These are phyloP conservation scores for Tipula vernalis DNA, from an alignment of 2,888 invertebrate genomes.

Conservation along the genomic window DNA sequence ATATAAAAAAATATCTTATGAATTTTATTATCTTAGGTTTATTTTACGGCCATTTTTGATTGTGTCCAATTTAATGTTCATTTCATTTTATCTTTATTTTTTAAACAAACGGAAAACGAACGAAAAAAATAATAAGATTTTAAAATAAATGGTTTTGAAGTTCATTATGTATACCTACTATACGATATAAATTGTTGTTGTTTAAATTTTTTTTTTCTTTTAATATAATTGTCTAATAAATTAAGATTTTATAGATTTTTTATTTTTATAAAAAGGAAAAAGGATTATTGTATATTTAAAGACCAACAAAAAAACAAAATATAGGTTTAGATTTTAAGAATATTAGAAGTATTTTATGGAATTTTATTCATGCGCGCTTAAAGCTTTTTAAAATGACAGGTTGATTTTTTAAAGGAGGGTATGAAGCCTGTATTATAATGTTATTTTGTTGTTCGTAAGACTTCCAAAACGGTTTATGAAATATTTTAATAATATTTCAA, in stretches of 20 bases:
- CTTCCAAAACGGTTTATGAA: no score
- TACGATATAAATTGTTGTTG: background rate
- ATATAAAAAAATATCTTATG: background rate
- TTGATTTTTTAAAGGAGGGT: background rate
- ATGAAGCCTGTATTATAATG: no score
- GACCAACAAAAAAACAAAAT: background rate
- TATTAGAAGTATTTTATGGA: background rate
- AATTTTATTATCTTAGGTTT: slow-evolving; percentile 4
- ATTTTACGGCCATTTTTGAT: background rate
- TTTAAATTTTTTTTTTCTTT: background rate
- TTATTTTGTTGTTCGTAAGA: no score
- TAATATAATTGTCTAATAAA: background rate
- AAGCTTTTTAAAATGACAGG: background rate
- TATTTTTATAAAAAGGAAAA: background rate
- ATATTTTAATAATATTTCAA: no score
- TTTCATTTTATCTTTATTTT: background rate
- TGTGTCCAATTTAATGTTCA: slow-evolving; percentile 4
- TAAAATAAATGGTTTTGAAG: background rate
- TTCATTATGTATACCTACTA: background rate
- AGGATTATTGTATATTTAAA: background rate
- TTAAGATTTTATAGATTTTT: background rate
- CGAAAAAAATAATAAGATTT: background rate
- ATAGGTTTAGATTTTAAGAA: background rate
- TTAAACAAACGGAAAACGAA: background rate
- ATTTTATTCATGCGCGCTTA: background rate